Conservation (phyloP, 2,797 vertebrate species). For the Chiroxiphia lanceolata region DNA sequence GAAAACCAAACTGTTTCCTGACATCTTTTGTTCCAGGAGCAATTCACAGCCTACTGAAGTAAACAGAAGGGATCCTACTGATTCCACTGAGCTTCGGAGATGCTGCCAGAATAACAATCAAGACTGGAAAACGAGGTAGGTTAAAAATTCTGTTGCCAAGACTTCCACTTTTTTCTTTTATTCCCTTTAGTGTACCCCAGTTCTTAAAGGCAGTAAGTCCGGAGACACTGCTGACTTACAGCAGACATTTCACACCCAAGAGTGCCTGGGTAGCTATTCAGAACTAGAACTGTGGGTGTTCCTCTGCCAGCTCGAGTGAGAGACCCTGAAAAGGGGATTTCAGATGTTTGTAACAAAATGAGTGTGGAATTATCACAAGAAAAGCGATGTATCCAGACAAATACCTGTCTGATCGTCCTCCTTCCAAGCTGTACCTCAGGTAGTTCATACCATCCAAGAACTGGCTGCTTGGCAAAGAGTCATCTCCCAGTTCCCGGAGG, state of each 20-base stretch:
- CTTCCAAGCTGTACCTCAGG: slow-evolving; percentile 93
- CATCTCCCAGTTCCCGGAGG: slow-evolving; percentile 93
- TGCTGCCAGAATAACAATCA: not conserved
- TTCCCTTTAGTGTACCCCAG: not conserved
- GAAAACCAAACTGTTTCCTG: slow-evolving; percentile 40
- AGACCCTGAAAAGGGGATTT: not conserved
- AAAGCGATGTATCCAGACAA: rapidly evolving
- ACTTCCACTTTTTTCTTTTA: not conserved
- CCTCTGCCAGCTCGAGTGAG: not conserved
- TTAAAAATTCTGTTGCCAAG: not conserved
- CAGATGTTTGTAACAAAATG: not conserved
- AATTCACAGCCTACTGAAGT: slow-evolving; percentile 21
- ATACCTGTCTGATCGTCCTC: slow-evolving; percentile 91
- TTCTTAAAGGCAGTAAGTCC: not conserved
- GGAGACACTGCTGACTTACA: not conserved
- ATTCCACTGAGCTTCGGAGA: not conserved
- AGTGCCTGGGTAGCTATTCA: not conserved
- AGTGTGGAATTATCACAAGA: not conserved
- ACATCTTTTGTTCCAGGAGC: slow-evolving; percentile 21
- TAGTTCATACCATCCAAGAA: slow-evolving; percentile 97
- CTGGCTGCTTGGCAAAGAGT: slow-evolving; percentile 93
- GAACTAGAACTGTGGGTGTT: not conserved
- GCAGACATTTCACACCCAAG: not conserved
- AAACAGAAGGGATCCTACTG: not conserved
- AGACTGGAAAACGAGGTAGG: not conserved